These are phyloP conservation scores for Oreotrochilus melanogaster DNA, from an alignment of 2,113 vertebrate species.

Conservation along the genomic window DNA sequence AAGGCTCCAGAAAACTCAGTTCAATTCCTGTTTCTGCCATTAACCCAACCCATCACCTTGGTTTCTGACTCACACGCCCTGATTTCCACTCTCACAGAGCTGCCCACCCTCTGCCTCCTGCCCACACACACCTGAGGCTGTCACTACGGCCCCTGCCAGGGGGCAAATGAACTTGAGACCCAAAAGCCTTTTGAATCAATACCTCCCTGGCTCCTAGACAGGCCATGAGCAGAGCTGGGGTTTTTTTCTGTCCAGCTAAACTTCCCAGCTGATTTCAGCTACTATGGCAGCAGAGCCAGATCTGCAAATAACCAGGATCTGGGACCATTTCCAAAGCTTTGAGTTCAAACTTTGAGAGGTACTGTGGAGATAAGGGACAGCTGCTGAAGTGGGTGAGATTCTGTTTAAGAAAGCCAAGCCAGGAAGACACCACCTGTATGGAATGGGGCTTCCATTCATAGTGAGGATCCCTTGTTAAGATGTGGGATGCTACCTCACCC, in stretches of 20 bases:
- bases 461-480: neutral
- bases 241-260: neutral
- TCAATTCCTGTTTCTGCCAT: neutral
- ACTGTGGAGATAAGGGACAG: neutral
- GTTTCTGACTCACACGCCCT: neutral
- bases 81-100: neutral
- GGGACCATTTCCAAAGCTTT: neutral
- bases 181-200: neutral
- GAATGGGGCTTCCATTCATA: neutral
- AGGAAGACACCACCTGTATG: neutral
- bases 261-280: neutral
- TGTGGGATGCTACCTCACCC: neutral
- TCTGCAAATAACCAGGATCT: neutral
- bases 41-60: neutral
- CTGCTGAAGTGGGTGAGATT: rapidly evolving
- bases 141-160: neutral
- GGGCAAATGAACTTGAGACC: neutral
- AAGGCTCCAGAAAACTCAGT: neutral
- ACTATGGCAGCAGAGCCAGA: neutral
- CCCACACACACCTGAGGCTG: rapidly evolving
- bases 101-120: neutral
- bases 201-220: neutral
- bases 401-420: neutral
- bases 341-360: neutral
- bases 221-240: neutral